These are phyloP conservation scores for Archocentrus centrarchus DNA, from an alignment of 2,113 vertebrate species.

Conservation along the genomic window DNA sequence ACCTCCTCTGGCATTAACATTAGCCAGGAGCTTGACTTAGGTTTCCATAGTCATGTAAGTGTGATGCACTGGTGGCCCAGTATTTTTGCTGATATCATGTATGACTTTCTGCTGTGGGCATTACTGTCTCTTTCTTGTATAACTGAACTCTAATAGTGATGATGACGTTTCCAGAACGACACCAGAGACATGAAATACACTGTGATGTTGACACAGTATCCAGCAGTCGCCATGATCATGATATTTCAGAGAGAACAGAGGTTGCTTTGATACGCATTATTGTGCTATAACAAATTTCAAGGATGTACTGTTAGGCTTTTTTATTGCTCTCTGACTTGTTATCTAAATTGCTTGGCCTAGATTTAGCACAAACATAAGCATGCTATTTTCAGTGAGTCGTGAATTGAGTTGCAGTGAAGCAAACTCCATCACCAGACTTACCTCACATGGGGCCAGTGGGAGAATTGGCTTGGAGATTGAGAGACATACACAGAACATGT, in stretches of 20 bases:
- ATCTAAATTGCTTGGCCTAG: not conserved
- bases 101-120: not conserved
- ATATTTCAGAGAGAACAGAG: not conserved
- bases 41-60: not conserved
- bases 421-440: not conserved
- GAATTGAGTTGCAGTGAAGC: not conserved
- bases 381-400: not conserved
- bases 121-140: not conserved
- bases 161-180: too few species aligned
- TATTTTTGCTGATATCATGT: not conserved
- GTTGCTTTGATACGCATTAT: too few species aligned
- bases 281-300: not conserved
- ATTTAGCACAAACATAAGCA: not conserved
- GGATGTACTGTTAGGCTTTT: not conserved
- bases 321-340: not conserved
- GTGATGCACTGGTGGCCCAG: not conserved
- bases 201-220: not conserved
- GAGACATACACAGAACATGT: slow-evolving; percentile 9
- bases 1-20: too few species aligned
- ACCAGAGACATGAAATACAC: not conserved
- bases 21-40: too few species aligned
- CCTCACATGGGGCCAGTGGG: not conserved
- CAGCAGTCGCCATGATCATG: not conserved
- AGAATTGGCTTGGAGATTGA: slow-evolving; percentile 9
- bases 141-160: too few species aligned